phyloP scores from a whole-genome alignment of 2,113 vertebrate genomes.

The Lonchura striata region DNA sequence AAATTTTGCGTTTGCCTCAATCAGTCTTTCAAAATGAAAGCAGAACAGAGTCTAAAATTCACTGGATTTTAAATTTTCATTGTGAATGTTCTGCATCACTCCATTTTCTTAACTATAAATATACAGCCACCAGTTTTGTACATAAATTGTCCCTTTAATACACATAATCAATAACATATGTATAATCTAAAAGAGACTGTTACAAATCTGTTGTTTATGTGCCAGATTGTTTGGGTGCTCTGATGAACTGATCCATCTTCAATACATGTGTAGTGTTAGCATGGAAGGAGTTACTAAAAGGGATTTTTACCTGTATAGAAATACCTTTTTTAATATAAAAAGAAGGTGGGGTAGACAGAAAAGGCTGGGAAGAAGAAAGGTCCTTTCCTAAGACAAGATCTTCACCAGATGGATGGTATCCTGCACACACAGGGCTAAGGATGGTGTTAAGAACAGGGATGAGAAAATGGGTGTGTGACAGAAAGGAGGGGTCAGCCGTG shows the following conservation, averaged over 20 bases:
- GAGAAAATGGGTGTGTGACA: not conserved
- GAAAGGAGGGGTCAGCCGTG: not conserved
- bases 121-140: not conserved
- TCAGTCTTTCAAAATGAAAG: not conserved
- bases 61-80: not conserved
- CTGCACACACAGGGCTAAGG: accelerated
- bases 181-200: not conserved
- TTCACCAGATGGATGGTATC: not conserved
- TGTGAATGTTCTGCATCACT: not conserved
- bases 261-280: not conserved
- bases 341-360: not conserved
- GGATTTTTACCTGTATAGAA: not conserved
- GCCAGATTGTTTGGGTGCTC: not conserved
- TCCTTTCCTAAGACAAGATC: not conserved
- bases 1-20: not conserved
- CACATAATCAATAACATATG: not conserved
- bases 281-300: not conserved
- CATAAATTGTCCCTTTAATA: not conserved
- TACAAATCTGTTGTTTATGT: not conserved
- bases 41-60: not conserved
- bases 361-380: not conserved
- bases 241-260: not conserved
- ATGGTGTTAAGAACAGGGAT: not conserved
- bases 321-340: not conserved
- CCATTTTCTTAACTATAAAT: not conserved